Evolutionary conservation across 2,888 invertebrate genomes (phyloP).

Genomic region (Leucophenga maculata): DNA sequence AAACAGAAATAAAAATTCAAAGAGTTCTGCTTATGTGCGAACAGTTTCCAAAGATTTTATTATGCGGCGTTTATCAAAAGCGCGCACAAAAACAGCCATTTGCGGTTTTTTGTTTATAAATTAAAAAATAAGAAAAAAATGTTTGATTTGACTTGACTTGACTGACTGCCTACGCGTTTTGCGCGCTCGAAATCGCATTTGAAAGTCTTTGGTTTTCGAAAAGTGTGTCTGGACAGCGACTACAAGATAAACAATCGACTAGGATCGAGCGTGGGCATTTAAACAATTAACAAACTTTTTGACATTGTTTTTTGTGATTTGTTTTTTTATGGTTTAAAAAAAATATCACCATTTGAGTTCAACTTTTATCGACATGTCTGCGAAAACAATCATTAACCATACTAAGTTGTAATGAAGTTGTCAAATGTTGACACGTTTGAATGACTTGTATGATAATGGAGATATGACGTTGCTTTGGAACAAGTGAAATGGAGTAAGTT

Average conservation of each 20-base stretch:
- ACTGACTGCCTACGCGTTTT: constrained; percentile 13
- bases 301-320: constrained; percentile 11
- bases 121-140: constrained; percentile 1
- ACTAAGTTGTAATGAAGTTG: constrained; percentile 63
- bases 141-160: background rate
- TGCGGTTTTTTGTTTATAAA: constrained; percentile 16
- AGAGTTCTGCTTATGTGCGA: constrained; percentile 7
- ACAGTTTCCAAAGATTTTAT: constrained; percentile 3
- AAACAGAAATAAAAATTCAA: background rate
- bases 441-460: background rate
- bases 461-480: no score
- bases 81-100: constrained; percentile 13
- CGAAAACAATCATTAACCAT: constrained; percentile 54
- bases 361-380: background rate
- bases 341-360: background rate
- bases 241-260: background rate
- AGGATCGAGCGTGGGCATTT: background rate
- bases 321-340: constrained; percentile 7
- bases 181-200: constrained; percentile 1
- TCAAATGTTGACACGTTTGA: constrained; percentile 38
- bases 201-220: background rate
- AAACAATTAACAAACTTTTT: constrained; percentile 24
- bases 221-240: no score
- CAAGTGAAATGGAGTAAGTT: no score
- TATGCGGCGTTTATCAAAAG: constrained; percentile 18